Percentiles rank a stretch among this genome's conserved stretches.
Conservation (phyloP, 2,113 vertebrate genomes). For the Petrocephalus microphthalmus region DNA sequence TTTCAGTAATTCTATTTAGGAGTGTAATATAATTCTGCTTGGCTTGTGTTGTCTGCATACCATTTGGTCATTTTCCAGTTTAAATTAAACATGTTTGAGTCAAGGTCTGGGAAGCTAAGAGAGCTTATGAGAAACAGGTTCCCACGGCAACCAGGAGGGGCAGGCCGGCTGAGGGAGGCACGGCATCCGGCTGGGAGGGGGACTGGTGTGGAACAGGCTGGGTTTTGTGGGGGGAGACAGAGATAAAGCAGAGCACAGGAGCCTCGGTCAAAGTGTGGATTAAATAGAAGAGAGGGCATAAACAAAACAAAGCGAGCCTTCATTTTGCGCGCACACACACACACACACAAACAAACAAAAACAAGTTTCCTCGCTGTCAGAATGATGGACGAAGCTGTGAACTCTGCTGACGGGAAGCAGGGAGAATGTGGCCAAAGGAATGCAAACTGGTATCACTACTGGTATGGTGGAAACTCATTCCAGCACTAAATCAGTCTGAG, state of each 20-base stretch:
- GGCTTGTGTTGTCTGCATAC: constrained; percentile 20
- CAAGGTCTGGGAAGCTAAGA: constrained; percentile 18
- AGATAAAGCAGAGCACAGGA: neutral
- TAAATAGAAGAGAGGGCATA: neutral
- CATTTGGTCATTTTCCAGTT: constrained; percentile 17
- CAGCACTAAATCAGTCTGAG: neutral
- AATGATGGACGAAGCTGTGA: neutral
- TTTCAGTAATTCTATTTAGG: constrained; percentile 28
- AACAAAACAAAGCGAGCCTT: neutral
- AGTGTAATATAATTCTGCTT: constrained; percentile 18
- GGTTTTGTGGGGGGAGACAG: neutral
- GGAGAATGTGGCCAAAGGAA: neutral
- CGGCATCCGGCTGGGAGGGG: neutral
- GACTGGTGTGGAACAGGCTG: neutral
- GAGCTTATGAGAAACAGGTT: constrained; percentile 11
- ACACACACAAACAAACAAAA: neutral
- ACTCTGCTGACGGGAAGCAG: neutral
- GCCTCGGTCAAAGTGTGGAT: neutral
- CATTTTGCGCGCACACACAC: neutral
- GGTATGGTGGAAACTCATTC: neutral
- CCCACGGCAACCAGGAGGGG: constrained; percentile 20
- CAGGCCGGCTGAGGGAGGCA: neutral
- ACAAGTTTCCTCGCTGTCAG: neutral
- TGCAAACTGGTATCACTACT: neutral
- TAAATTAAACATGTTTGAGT: constrained; percentile 29